phyloP scores from a whole-genome alignment of 2,888 invertebrate species.

The Anarsia innoxiella region DNA sequence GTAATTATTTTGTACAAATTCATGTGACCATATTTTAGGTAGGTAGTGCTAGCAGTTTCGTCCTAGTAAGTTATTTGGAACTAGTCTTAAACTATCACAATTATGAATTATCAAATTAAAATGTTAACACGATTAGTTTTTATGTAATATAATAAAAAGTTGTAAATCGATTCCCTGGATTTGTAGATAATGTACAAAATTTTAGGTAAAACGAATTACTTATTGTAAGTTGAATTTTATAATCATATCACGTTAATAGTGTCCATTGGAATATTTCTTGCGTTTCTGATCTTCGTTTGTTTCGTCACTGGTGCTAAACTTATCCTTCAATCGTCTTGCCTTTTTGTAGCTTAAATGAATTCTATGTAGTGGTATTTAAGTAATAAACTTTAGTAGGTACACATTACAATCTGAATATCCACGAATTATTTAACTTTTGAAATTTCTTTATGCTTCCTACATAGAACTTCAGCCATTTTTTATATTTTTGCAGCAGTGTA shows the following conservation, averaged over 20 bases:
- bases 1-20: slow-evolving; percentile 56
- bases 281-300: slow-evolving; percentile 18
- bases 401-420: too few species aligned
- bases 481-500: too few species aligned
- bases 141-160: slow-evolving; percentile 34
- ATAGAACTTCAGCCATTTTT: too few species aligned
- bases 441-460: not conserved
- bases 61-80: slow-evolving; percentile 69
- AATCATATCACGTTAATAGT: slow-evolving; percentile 66
- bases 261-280: slow-evolving; percentile 27
- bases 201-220: slow-evolving; percentile 52
- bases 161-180: slow-evolving; percentile 49
- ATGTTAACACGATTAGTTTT: slow-evolving; percentile 24
- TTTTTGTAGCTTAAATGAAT: not conserved
- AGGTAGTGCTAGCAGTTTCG: slow-evolving; percentile 57
- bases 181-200: slow-evolving; percentile 71
- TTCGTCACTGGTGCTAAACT: slow-evolving; percentile 51
- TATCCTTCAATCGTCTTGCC: slow-evolving; percentile 7
- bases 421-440: too few species aligned
- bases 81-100: slow-evolving; percentile 66
- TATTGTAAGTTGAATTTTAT: slow-evolving; percentile 68
- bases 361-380: too few species aligned
- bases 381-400: too few species aligned
- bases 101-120: slow-evolving; percentile 28
- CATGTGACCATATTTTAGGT: slow-evolving; percentile 57